Evolutionary conservation across 2,888 invertebrate genomes (phyloP).

Genomic region (Lysandra coridon): DNA sequence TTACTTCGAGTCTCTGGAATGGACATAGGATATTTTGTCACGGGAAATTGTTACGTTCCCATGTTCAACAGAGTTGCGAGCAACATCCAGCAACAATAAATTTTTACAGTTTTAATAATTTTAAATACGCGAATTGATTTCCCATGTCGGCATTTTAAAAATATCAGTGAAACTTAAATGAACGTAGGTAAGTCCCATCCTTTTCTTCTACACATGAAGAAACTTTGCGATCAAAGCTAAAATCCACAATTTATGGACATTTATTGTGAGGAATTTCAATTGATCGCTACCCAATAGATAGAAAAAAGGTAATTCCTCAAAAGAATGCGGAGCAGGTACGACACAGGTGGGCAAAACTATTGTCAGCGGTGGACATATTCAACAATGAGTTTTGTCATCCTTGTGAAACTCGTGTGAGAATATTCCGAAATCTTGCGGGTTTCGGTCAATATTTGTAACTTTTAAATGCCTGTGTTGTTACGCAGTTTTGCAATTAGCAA

Average conservation of each 20-base stretch:
- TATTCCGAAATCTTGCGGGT: neutral
- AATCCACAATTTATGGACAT: neutral
- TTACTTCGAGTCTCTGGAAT: neutral
- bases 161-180: neutral
- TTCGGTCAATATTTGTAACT: constrained; percentile 8
- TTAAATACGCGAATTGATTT: too few species aligned
- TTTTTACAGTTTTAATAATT: too few species aligned
- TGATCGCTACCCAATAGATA: neutral
- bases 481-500: neutral
- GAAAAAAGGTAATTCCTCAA: constrained; percentile 15
- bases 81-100: too few species aligned
- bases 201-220: neutral
- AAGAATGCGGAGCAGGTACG: constrained; percentile 15
- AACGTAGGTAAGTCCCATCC: neutral
- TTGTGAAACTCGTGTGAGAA: constrained; percentile 7
- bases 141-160: neutral
- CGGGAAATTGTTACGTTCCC: too few species aligned
- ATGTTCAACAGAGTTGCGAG: too few species aligned
- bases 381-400: constrained; percentile 18
- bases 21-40: neutral
- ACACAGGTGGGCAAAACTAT: constrained; percentile 23
- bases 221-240: neutral
- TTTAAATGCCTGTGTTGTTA: neutral
- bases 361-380: neutral
- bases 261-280: constrained; percentile 14